Evolutionary conservation across 1,140 invertebrate genomes (phyloP), one percentile per base, ranked within the genome.

Genomic region (Drusus annulatus): DNA sequence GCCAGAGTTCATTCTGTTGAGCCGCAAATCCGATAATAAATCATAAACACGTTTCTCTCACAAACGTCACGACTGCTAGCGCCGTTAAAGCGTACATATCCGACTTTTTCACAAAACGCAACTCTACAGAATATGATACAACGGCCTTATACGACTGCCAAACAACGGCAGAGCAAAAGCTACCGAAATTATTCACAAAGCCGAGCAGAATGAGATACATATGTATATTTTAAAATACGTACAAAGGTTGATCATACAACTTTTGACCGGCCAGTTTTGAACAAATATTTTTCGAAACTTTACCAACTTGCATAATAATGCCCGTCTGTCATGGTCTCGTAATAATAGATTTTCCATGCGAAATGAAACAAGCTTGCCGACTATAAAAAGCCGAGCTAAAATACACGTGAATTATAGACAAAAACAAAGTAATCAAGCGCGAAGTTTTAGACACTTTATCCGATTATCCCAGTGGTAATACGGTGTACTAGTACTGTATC

Each of bases 41-140:
- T 75, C 71, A 75, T 75, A 75, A 75, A 75, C 71, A 56, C 58
- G 71, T 58, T 74, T 74, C 68, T 58, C 71, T 36, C 54, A 17
- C 71, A 31, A 58, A 56, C 54, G 52, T 75, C 71, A 75, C 54
- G 71, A 75, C 52, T 19, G 54, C 50, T 28, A 17, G 19, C 71
- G 36, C 51, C 28, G 54, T 56, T 56, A 75, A 75, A 75, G 25
- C 54, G 54, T 60, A 75, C 0, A 36, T n/a, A 75, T 75, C 71
- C 71, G 71, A 75, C 52, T 75, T 75, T 56, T 75, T 58, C 54
- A 75, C 17, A 58, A 75, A 75, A 75, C 54, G 58, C 54, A 28
- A 56, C 25, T 36, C 54, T 36, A 75, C 54, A 10, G 31, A 75
- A 75, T 75, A 52, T 19, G 68, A 71, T 51, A 17, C 68, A 65